Evolutionary conservation across 2,888 invertebrate genomes (phyloP).

Genomic region (Meteorus colon): DNA sequence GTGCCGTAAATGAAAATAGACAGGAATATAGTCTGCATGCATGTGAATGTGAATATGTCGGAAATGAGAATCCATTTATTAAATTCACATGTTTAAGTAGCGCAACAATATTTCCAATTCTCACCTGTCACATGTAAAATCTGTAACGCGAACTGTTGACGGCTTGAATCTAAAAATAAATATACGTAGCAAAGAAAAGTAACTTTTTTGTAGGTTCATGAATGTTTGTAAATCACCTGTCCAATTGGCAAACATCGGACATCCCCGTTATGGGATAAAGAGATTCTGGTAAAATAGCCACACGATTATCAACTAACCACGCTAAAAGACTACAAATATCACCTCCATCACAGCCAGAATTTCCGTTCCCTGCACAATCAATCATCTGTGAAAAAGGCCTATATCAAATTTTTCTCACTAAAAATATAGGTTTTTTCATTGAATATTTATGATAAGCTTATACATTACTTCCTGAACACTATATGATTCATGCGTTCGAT

Average conservation of each 20-base stretch:
- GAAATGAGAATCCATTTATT: too few species aligned
- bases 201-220: not conserved
- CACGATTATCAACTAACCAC: slow-evolving; percentile 80
- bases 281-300: slow-evolving; percentile 76
- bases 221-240: slow-evolving; percentile 62
- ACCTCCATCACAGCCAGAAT: slow-evolving; percentile 86
- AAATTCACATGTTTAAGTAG: too few species aligned
- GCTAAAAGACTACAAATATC: slow-evolving; percentile 85
- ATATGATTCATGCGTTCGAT: slow-evolving; percentile 77
- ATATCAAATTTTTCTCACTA: slow-evolving; percentile 1
- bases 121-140: slow-evolving; percentile 81
- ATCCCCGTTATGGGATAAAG: slow-evolving; percentile 79
- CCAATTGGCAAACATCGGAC: slow-evolving; percentile 74
- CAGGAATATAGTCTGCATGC: too few species aligned
- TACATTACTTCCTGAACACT: slow-evolving; percentile 81
- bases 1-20: too few species aligned
- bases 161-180: slow-evolving; percentile 61
- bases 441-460: not conserved
- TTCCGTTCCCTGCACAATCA: slow-evolving; percentile 84
- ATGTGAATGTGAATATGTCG: too few species aligned
- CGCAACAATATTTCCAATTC: slow-evolving; percentile 3
- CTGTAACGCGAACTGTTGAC: slow-evolving; percentile 58
- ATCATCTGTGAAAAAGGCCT: slow-evolving; percentile 77
- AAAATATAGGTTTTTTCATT: not conserved
- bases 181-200: slow-evolving; percentile 11